Evolutionary conservation across 2,888 invertebrate genomes (phyloP).

Genomic region (Philopedon plagiatum): DNA sequence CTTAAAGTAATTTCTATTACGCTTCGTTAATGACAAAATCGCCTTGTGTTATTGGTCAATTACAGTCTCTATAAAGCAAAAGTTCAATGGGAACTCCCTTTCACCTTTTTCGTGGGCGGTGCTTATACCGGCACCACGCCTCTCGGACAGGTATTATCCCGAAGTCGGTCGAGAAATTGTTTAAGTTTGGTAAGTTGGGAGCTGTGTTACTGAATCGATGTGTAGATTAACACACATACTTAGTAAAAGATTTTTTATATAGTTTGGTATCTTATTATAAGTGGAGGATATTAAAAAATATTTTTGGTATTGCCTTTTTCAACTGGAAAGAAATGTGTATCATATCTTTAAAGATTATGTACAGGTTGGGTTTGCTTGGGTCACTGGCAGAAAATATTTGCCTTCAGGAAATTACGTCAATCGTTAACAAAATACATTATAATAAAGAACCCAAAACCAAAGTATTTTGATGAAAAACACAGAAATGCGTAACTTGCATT

Average conservation of each 20-base stretch:
- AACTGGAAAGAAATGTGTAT: too few species aligned
- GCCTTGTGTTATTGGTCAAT: constrained; percentile 34
- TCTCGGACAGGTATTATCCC: constrained; percentile 3
- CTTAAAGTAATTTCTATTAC: constrained; percentile 42
- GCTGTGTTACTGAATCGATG: constrained; percentile 6
- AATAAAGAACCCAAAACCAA: too few species aligned
- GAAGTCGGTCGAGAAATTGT: neutral
- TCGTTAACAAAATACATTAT: too few species aligned
- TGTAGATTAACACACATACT: neutral
- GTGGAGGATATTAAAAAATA: too few species aligned
- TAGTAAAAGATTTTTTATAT: neutral
- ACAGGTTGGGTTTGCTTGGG: too few species aligned
- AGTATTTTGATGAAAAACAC: too few species aligned
- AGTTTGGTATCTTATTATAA: too few species aligned
- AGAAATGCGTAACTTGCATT: too few species aligned
- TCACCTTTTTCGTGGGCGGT: constrained; percentile 22
- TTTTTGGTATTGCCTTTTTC: too few species aligned
- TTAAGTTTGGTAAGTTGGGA: neutral
- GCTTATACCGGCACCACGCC: constrained; percentile 11
- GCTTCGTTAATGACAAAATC: constrained; percentile 33
- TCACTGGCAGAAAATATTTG: too few species aligned
- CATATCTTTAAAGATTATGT: too few species aligned
- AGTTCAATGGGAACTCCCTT: constrained; percentile 33
- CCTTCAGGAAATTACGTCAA: too few species aligned
- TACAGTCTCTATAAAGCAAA: constrained; percentile 32